These are phyloP conservation scores for Phenganax stokvisi DNA, from an alignment of 92 coral and sea anemone genomes.

Conservation along the genomic window DNA sequence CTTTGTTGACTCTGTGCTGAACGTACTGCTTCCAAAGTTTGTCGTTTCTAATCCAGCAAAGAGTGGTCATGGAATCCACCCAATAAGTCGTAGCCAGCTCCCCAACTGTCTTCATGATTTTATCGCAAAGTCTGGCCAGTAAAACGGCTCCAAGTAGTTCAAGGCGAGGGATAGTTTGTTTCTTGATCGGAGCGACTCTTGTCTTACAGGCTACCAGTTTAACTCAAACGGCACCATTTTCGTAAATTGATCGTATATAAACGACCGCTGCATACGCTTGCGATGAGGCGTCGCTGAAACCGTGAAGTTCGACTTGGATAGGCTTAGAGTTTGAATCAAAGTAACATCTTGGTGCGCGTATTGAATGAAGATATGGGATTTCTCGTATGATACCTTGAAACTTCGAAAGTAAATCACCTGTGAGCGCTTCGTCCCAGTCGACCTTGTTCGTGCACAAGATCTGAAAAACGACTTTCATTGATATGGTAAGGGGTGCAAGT, in stretches of 20 bases:
- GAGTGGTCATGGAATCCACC: conserved; percentile 32
- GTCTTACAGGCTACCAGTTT: conserved; percentile 53
- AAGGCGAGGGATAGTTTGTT: conserved; percentile 59
- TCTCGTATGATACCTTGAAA: conserved; percentile 38
- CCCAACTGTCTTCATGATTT: conserved; percentile 13
- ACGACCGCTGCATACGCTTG: conserved; percentile 56
- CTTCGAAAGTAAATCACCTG: conserved; percentile 36
- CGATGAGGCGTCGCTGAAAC: conserved; percentile 62
- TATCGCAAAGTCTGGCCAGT: conserved; percentile 49
- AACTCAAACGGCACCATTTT: conserved; percentile 44
- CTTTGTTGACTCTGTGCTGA: conserved; percentile 24
- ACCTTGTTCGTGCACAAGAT: neutral
- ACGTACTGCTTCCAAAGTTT: conserved; percentile 33
- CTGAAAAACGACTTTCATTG: conserved; percentile 5
- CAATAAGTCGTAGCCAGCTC: conserved; percentile 19
- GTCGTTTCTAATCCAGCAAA: conserved; percentile 34
- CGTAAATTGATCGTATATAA: conserved; percentile 44
- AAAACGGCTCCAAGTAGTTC: conserved; percentile 54
- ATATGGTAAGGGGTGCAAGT: neutral
- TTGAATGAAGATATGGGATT: conserved; percentile 26
- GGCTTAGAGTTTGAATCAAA: conserved; percentile 26
- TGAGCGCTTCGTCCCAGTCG: conserved; percentile 38
- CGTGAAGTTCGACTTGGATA: conserved; percentile 50
- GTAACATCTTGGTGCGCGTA: conserved; percentile 47
- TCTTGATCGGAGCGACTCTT: conserved; percentile 54